These are phyloP conservation scores for Bruchidius siliquastri DNA, from an alignment of 2,888 invertebrate genomes.

Conservation along the genomic window DNA sequence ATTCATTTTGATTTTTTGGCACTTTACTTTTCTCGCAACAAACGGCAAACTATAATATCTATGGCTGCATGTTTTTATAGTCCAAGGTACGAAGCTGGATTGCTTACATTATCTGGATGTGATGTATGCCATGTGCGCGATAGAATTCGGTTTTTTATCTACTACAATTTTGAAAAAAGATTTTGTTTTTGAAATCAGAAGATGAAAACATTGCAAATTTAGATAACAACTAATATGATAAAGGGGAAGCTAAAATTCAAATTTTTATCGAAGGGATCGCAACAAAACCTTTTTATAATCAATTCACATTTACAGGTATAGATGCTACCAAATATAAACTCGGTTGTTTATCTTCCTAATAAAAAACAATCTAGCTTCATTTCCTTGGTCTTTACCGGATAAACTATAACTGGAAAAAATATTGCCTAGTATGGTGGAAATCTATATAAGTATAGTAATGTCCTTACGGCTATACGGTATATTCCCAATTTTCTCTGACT, in stretches of 20 bases:
- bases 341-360: too few relatives aligned
- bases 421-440: conserved; percentile 6
- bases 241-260: too few relatives aligned
- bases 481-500: background rate
- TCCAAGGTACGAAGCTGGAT: conserved; percentile 3
- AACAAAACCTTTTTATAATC: too few relatives aligned
- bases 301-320: too few relatives aligned
- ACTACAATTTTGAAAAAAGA: too few relatives aligned
- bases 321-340: too few relatives aligned
- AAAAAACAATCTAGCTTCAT: background rate
- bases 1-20: conserved; percentile 30
- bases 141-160: too few relatives aligned
- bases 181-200: too few relatives aligned
- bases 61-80: background rate
- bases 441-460: conserved; percentile 11
- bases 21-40: conserved; percentile 16
- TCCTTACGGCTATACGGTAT: conserved; percentile 9
- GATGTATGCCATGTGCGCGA: too few relatives aligned
- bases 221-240: too few relatives aligned
- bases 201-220: too few relatives aligned
- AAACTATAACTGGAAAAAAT: background rate
- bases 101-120: background rate
- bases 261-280: too few relatives aligned
- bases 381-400: background rate
- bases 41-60: conserved; percentile 20